Conservation (phyloP, 2,797 vertebrate genomes). For the Carcharodon carcharias region DNA sequence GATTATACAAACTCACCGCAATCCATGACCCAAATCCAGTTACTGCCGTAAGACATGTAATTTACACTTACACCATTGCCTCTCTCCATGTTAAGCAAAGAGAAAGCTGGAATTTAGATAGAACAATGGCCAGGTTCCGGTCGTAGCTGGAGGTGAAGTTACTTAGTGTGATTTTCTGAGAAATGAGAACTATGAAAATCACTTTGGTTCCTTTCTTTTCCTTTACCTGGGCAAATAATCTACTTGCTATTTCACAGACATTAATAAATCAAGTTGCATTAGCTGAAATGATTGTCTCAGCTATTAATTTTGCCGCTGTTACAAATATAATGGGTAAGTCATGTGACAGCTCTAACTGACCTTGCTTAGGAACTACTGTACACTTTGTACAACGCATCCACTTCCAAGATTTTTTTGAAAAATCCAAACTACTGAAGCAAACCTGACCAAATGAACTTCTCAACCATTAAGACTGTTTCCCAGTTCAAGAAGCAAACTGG, state of each 20-base stretch:
- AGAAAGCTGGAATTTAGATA: background rate
- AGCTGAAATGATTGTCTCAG: background rate
- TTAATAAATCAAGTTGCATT: background rate
- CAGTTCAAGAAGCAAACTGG: background rate
- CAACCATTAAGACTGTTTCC: background rate
- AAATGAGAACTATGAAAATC: background rate
- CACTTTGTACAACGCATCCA: background rate
- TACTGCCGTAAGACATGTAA: slow-evolving; percentile 48
- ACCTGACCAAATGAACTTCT: background rate
- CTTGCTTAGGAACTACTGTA: too few species aligned
- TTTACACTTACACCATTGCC: slow-evolving; percentile 42
- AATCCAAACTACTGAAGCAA: background rate
- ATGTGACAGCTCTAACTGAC: background rate
- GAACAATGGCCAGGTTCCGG: background rate
- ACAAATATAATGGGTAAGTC: background rate
- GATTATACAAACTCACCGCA: slow-evolving; percentile 66
- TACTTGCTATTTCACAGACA: background rate
- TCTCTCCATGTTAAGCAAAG: slow-evolving; percentile 37
- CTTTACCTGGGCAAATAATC: background rate
- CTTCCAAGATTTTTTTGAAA: background rate
- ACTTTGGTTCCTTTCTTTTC: background rate
- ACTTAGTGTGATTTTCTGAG: background rate
- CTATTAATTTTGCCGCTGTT: background rate
- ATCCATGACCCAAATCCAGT: slow-evolving; percentile 69
- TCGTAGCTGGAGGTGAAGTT: background rate